Conservation (phyloP, 2,113 vertebrate species). For the Bungarus multicinctus region DNA sequence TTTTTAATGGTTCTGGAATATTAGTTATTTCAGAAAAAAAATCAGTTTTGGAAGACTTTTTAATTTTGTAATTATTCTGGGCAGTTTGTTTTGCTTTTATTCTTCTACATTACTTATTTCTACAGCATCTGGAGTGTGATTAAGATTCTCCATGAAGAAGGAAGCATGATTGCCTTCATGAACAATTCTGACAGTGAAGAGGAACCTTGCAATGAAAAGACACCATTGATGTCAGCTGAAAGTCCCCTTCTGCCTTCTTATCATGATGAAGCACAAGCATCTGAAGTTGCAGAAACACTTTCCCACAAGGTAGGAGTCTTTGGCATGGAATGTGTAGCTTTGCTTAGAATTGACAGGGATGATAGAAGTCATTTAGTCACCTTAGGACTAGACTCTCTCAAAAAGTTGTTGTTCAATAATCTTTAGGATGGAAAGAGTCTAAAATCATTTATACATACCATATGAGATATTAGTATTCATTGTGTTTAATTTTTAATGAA, state of each 20-base stretch:
- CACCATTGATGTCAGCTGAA: constrained; percentile 85
- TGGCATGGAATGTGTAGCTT: background rate
- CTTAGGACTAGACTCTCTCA: background rate
- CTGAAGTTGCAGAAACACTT: constrained; percentile 2
- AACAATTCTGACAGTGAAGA: constrained; percentile 90
- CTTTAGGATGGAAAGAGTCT: background rate
- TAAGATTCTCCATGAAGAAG: constrained; percentile 13
- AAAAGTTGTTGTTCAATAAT: background rate
- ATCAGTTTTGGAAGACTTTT: background rate
- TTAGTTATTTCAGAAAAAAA: background rate
- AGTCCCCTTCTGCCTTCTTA: constrained; percentile 77
- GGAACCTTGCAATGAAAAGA: constrained; percentile 87
- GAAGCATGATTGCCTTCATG: constrained; percentile 77
- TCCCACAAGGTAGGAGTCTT: background rate
- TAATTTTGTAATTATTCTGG: background rate
- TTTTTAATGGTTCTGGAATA: background rate
- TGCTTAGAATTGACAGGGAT: background rate
- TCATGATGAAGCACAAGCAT: constrained; percentile 65
- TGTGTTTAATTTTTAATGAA: background rate
- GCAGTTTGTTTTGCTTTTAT: background rate
- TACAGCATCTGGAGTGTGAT: background rate
- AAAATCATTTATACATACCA: background rate
- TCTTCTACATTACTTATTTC: background rate
- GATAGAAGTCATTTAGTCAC: background rate
- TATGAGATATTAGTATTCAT: background rate